Base-by-base conservation (phyloP, 2,888 invertebrate species). In the Papilio gigon region DNA sequence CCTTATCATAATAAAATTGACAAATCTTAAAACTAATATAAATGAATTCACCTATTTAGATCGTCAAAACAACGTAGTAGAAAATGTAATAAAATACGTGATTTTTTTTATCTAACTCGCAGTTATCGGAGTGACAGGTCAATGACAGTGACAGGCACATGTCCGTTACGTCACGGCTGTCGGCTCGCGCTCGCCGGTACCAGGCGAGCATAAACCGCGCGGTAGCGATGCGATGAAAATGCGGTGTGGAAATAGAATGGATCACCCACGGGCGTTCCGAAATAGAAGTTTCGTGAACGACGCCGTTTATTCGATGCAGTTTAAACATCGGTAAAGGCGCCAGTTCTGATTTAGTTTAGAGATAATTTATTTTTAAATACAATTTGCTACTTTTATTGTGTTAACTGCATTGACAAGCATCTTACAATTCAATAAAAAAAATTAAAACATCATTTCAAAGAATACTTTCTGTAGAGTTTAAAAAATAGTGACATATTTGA, bases 161-260 rank as follows among this genome's bases (percentile, higher is more conserved):
- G 85, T 90, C 90, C 78, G 78, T 87, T 90, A 89, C 91, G 92
- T 92, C 92, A 92, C 87, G 83, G 85, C 80, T 84, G 84, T 87
- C 89, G 86, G 80, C 83, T 80, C 76, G 60, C 35, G 56, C 74
- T 63, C 77, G 71, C 62, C 67, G 71, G 71, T 90, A 92, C 90
- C 80, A 92, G 92, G 92, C 76, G 75, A 81, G 11, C 85, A 92
- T 79, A 81, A 83, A 37, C 40, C 50, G 33, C 53, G 53, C 53
- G 53, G 42, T 64, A 78, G 76, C 83, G 85, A 84, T 74, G 82
- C 72, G 70, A 37, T 64, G 69, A 73, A 80, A 74, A 72, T 78
- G 83, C 83, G 86, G 83, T 84, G 84, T 82, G 78, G 80, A 89
- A 90, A 90, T 90, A 90, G 89, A 89, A 83, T 56, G 81, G 73